Conservation (phyloP, 2,888 invertebrate species). For the Caenorhabditis becei region DNA sequence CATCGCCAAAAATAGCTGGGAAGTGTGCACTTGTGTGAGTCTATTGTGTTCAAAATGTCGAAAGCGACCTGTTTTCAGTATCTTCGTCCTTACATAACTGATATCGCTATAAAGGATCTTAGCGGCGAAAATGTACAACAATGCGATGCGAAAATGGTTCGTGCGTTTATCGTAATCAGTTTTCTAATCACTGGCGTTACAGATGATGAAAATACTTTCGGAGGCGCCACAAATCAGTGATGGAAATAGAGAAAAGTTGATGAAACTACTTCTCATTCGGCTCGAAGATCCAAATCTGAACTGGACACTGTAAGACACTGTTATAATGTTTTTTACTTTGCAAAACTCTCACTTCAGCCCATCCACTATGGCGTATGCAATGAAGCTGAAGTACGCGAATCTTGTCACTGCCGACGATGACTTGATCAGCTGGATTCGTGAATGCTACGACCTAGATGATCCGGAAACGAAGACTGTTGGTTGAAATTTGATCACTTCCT, state of each 20-base stretch:
- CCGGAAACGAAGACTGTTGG: constrained; percentile 35
- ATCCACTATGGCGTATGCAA: constrained; percentile 47
- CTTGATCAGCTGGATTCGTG: constrained; percentile 46
- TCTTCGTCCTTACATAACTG: constrained; percentile 47
- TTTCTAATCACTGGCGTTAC: background rate
- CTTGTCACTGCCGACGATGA: background rate
- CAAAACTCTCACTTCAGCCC: background rate
- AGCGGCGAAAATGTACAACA: constrained; percentile 1
- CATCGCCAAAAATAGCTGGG: constrained; percentile 53
- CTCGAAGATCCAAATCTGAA: constrained; percentile 17
- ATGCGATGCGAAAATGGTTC: constrained; percentile 34
- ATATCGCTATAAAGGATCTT: constrained; percentile 39
- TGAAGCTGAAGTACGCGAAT: constrained; percentile 23
- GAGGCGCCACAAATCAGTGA: constrained; percentile 23
- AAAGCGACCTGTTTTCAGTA: constrained; percentile 7
- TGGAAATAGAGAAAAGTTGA: constrained; percentile 4
- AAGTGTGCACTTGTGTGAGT: constrained; percentile 30
- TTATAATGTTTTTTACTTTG: too few species aligned
- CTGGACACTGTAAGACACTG: constrained; percentile 41
- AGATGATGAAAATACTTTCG: constrained; percentile 46
- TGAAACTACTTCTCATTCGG: constrained; percentile 5
- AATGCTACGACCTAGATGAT: constrained; percentile 50
- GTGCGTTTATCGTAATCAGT: constrained; percentile 3
- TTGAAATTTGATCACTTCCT: background rate
- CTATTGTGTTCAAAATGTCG: background rate